Percentiles rank a stretch among this genome's conserved stretches.
Conservation (phyloP, 1,140 invertebrate genomes). For the Lerema accius region DNA sequence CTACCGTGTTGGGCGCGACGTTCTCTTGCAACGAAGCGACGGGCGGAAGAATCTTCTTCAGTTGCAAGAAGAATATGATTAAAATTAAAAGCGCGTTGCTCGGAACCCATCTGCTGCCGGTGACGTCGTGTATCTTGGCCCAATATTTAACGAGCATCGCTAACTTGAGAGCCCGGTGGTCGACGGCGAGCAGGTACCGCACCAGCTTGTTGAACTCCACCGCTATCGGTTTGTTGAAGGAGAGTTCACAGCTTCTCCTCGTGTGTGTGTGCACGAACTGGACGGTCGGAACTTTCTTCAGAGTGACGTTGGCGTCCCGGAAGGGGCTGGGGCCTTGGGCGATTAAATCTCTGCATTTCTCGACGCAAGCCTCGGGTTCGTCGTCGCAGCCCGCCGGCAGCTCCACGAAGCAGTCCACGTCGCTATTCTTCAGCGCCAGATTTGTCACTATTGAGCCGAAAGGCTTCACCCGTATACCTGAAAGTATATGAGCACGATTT, state of each 20-base stretch:
- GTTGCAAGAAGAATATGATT: conserved; percentile 86
- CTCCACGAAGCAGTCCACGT: conserved; percentile 87
- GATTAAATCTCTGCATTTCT: conserved; percentile 68
- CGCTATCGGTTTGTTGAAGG: conserved; percentile 84
- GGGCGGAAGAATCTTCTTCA: conserved; percentile 62
- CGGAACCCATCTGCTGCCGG: conserved; percentile 75
- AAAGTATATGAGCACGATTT: no score
- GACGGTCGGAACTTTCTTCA: conserved; percentile 87
- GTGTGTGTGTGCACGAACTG: conserved; percentile 84
- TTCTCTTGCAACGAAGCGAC: conserved; percentile 48
- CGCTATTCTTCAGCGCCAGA: conserved; percentile 85
- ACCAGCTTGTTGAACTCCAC: conserved; percentile 85
- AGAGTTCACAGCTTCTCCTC: conserved; percentile 85
- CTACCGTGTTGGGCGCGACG: conserved; percentile 25
- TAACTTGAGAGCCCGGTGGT: conserved; percentile 80
- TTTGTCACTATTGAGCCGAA: conserved; percentile 87
- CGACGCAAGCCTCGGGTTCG: conserved; percentile 34
- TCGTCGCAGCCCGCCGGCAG: conserved; percentile 42
- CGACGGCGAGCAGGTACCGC: conserved; percentile 80
- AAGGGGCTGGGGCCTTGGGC: conserved; percentile 66
- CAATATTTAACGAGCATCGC: conserved; percentile 87
- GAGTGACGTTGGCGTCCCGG: conserved; percentile 77
- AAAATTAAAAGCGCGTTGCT: conserved; percentile 85
- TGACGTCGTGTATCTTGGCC: conserved; percentile 83
- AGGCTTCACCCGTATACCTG: conserved; percentile 74